These are phyloP conservation scores for Clupea harengus DNA, from an alignment of 2,113 vertebrate genomes.

Conservation along the genomic window DNA sequence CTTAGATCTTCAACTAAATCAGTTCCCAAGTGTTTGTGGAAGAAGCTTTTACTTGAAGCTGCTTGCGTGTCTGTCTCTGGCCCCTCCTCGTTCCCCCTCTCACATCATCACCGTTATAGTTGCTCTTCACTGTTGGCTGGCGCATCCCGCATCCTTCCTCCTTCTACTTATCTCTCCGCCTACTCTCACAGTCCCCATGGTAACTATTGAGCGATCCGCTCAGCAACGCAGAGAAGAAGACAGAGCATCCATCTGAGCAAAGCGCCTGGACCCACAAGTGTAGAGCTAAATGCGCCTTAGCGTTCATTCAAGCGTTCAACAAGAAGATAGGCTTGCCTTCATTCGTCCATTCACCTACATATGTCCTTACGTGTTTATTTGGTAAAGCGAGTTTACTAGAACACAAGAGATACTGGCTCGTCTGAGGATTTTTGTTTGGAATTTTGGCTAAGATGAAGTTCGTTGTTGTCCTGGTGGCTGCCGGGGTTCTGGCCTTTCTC, in stretches of 20 bases:
- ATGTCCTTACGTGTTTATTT: background rate
- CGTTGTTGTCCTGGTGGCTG: constrained; percentile 87
- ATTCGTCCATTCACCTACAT: background rate
- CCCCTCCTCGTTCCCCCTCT: background rate
- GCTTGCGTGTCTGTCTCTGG: constrained; percentile 24
- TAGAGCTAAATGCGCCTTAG: background rate
- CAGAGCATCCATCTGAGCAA: constrained; percentile 32
- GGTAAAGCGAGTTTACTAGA: background rate
- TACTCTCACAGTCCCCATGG: constrained; percentile 60
- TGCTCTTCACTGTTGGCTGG: background rate
- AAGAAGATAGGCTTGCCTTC: background rate
- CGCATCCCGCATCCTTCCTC: background rate
- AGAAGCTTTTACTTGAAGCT: too few species aligned
- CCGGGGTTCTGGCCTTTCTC: constrained; percentile 89
- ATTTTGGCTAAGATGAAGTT: constrained; percentile 80
- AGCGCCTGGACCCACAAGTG: background rate
- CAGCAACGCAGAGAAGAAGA: constrained; percentile 63
- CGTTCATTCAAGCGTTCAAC: background rate
- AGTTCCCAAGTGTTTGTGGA: too few species aligned
- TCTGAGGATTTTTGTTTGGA: constrained; percentile 10
- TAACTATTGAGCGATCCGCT: constrained; percentile 65
- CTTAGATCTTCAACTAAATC: background rate
- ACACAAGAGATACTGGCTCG: background rate
- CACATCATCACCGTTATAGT: background rate
- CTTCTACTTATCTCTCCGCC: constrained; percentile 35